Evolutionary conservation across 2,113 vertebrate genomes (phyloP).

Genomic region (Paracanthobrama guichenoti): DNA sequence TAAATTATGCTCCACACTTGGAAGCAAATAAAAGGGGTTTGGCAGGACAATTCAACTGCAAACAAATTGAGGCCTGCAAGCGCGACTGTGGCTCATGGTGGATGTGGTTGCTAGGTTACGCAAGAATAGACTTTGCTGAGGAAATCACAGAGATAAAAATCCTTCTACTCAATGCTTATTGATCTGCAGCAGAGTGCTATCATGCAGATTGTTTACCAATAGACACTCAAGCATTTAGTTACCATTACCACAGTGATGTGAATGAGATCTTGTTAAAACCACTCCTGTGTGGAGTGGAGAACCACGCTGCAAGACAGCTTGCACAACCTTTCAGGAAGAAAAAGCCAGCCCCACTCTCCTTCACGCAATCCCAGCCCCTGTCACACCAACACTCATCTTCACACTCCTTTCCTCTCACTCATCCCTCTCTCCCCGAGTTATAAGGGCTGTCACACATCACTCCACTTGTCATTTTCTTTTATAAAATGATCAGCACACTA

Average conservation of each 20-base stretch:
- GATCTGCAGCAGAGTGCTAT: slow-evolving; percentile 48
- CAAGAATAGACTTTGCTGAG: slow-evolving; percentile 30
- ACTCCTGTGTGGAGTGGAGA: slow-evolving; percentile 13
- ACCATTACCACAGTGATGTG: not conserved
- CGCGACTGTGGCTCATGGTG: slow-evolving; percentile 29
- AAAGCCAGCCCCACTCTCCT: slow-evolving; percentile 6
- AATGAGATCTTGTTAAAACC: slow-evolving; percentile 11
- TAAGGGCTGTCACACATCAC: not conserved
- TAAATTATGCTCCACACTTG: slow-evolving; percentile 20
- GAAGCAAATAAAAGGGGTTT: slow-evolving; percentile 37
- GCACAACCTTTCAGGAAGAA: slow-evolving; percentile 21
- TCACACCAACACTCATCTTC: not conserved
- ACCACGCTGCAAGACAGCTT: not conserved
- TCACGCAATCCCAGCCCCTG: not conserved
- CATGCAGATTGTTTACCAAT: slow-evolving; percentile 43
- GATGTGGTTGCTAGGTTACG: slow-evolving; percentile 54
- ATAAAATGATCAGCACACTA: not conserved
- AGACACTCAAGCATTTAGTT: slow-evolving; percentile 28
- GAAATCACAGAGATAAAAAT: slow-evolving; percentile 29
- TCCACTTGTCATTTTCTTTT: not conserved
- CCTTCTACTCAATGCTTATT: slow-evolving; percentile 38
- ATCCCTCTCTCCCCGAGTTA: not conserved
- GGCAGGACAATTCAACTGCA: slow-evolving; percentile 45
- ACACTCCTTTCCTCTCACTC: not conserved
- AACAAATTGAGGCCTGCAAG: slow-evolving; percentile 48